Conservation (phyloP, 2,113 vertebrate genomes). For the Promerops cafer region DNA sequence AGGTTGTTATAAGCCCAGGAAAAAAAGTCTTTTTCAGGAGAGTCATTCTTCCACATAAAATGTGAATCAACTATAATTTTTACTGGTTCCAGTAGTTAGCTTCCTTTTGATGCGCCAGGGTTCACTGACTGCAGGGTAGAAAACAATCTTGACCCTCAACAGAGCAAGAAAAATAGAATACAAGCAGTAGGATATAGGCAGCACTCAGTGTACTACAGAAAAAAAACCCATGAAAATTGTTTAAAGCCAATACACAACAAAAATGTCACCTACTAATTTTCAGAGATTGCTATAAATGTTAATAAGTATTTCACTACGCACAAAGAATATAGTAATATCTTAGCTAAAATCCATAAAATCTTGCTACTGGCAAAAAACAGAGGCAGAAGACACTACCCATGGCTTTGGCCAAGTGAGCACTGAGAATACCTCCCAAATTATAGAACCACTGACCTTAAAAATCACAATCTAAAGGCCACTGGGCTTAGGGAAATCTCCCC, state of each 20-base stretch:
- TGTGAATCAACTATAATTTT: neutral
- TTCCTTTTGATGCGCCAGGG: neutral
- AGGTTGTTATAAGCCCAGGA: neutral
- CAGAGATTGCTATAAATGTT: neutral
- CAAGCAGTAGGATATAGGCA: neutral
- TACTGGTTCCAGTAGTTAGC: neutral
- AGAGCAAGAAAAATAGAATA: neutral
- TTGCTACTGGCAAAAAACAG: neutral
- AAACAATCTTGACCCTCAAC: neutral
- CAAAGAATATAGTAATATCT: neutral
- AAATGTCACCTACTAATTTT: neutral
- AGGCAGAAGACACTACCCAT: neutral
- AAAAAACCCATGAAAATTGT: neutral
- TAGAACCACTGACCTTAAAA: neutral
- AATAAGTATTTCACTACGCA: neutral
- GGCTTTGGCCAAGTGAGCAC: fast-evolving
- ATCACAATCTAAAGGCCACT: neutral
- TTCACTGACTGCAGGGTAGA: neutral
- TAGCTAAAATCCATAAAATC: neutral
- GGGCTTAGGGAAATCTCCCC: neutral
- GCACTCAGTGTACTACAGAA: neutral
- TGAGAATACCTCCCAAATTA: neutral
- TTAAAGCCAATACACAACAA: neutral
- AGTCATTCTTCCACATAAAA: neutral
- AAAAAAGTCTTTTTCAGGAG: neutral